Evolutionary conservation across 1,140 invertebrate genomes (phyloP), one percentile per base, ranked within the genome.

Genomic region (Pemphigus obesinymphae): DNA sequence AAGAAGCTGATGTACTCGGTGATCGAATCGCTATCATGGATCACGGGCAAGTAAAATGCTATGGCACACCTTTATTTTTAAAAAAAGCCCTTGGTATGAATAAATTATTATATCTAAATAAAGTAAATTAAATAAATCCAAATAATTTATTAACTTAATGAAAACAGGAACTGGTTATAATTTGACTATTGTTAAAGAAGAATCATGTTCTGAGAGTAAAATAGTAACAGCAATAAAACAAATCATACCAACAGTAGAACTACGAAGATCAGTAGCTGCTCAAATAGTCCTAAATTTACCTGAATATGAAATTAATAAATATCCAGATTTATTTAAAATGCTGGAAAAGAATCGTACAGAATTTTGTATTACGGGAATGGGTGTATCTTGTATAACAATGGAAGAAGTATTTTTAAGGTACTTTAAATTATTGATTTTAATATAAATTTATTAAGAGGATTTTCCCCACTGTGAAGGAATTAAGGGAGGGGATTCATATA

Each of bases 1-100:
- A 99, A 88, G 97, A 99, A 89, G 97, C 97, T 6, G 97, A 99
- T 88, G 90, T 95, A n/a, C 89, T 99, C 0, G 97, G 96, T 1
- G 96, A 98, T 87, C 90, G 95, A 83, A 95, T 98, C 83, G 95
- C 95, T 5, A 97, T 98, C 78, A 93, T 98, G 90, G 91, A 95
- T 55, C 90, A 92, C 68, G 96, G 96, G 4, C 88, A 90, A 82
- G 87, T 97, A 1, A 90, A 92, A 85, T 96, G 95, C 85, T 92
- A 91, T 87, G 96, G 96, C 50, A 93, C 93, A 1, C 91, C 96
- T 31, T 91, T 97, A 84, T 96, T 94, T 85, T 88, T 97, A 66
- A 97, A 97, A 87, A 94, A 93, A 84, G 91, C 92, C 83, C 94
- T 95, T 85, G 96, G 95, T 91, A 89, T 17, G 15, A 31, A 55